Conservation (phyloP, 2,888 invertebrate genomes). For the Agrotis ipsilon region DNA sequence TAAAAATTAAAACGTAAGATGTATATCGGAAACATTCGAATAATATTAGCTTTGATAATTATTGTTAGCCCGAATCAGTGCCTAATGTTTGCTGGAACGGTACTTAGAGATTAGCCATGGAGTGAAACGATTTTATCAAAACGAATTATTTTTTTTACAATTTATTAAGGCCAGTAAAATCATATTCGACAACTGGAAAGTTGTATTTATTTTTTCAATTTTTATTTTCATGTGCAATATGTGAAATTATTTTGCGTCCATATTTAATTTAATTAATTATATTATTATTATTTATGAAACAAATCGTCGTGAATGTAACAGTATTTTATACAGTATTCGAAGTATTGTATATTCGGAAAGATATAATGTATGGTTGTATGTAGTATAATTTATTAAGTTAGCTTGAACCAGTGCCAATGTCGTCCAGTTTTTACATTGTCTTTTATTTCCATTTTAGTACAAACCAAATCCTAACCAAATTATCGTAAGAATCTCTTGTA, state of each 20-base stretch:
- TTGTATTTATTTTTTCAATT: constrained; percentile 57
- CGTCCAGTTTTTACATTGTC: constrained; percentile 75
- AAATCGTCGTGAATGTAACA: constrained; percentile 84
- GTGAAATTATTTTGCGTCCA: constrained; percentile 90
- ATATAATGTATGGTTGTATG: constrained; percentile 67
- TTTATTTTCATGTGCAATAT: constrained; percentile 86
- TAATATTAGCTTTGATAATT: constrained; percentile 87
- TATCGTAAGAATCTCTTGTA: constrained; percentile 78
- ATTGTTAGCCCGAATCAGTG: constrained; percentile 88
- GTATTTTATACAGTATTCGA: constrained; percentile 88
- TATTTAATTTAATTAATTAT: constrained; percentile 76
- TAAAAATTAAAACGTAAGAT: constrained; percentile 76
- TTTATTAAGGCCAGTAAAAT: constrained; percentile 65
- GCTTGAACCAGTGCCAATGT: constrained; percentile 80
- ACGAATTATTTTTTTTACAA: constrained; percentile 46
- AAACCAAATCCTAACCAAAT: constrained; percentile 84
- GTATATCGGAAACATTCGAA: constrained; percentile 79
- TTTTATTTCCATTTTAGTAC: constrained; percentile 74
- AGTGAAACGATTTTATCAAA: constrained; percentile 62
- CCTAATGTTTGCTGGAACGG: constrained; percentile 82
- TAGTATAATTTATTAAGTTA: constrained; percentile 76
- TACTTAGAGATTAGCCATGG: constrained; percentile 80
- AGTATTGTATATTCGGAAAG: constrained; percentile 70
- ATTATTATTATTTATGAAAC: constrained; percentile 71
- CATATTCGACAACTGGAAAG: constrained; percentile 30